phyloP scores from a whole-genome alignment of 1,140 invertebrate genomes.

The Brevipalpus yothersi region DNA sequence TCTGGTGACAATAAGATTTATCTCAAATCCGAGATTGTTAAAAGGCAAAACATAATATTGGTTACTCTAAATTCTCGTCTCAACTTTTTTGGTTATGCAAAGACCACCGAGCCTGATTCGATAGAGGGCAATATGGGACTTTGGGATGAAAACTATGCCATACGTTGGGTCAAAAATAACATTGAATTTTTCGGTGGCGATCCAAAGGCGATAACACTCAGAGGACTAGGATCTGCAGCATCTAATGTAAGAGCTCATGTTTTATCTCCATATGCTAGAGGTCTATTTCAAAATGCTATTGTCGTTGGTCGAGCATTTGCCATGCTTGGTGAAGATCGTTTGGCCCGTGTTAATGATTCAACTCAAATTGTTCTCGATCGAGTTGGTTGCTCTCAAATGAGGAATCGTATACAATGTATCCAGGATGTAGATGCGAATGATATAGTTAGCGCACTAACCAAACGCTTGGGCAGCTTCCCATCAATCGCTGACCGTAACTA shows the following conservation, averaged over 20 bases:
- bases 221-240: slow-evolving; percentile 30
- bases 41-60: not conserved
- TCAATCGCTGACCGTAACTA: too few species aligned
- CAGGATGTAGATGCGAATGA: too few species aligned
- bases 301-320: slow-evolving; percentile 2
- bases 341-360: too few species aligned
- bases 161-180: slow-evolving; percentile 35
- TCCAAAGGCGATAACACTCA: slow-evolving; percentile 25
- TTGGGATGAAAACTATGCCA: slow-evolving; percentile 35
- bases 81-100: not conserved
- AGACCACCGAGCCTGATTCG: not conserved
- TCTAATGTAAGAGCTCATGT: slow-evolving; percentile 29
- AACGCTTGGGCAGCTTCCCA: too few species aligned
- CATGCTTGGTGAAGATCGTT: too few species aligned
- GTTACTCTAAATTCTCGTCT: not conserved
- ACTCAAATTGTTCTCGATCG: too few species aligned
- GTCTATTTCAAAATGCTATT: slow-evolving; percentile 9
- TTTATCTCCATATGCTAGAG: slow-evolving; percentile 26
- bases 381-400: too few species aligned
- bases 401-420: too few species aligned
- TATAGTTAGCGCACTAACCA: too few species aligned
- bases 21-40: not conserved
- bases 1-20: not conserved
- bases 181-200: slow-evolving; percentile 29
- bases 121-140: not conserved